Evolutionary conservation across 2,113 vertebrate species (phyloP).

Genomic region (Rana temporaria): DNA sequence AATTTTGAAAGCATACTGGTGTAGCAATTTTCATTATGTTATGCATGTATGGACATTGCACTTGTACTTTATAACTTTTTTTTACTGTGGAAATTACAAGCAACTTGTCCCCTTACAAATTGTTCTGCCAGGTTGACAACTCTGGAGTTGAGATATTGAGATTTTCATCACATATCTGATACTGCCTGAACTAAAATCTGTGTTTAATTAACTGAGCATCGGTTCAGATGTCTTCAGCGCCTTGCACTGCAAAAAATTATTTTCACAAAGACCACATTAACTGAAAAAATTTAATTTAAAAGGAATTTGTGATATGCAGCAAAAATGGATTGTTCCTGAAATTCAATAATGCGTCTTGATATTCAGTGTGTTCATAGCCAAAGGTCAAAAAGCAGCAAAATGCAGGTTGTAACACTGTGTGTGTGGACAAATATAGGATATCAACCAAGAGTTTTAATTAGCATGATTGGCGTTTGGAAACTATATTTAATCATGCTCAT

Average conservation of each 20-base stretch:
- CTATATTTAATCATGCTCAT: no score
- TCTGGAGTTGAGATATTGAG: neutral
- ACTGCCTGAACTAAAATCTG: neutral
- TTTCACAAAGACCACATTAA: conserved; percentile 33
- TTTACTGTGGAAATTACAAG: no score
- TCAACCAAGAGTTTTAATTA: no score
- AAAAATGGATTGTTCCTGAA: conserved; percentile 39
- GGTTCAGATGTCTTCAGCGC: neutral
- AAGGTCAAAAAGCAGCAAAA: conserved; percentile 1
- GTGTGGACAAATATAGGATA: no score
- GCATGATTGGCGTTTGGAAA: no score
- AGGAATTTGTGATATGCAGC: conserved; percentile 40
- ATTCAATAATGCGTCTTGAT: conserved; percentile 27
- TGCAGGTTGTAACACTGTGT: neutral
- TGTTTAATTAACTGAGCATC: neutral
- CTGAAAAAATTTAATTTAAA: conserved; percentile 44
- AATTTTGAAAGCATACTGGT: no score
- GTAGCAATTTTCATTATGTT: no score
- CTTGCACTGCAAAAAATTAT: neutral
- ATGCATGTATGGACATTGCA: no score
- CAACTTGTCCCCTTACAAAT: no score
- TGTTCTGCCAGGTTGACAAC: no score
- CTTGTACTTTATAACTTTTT: no score
- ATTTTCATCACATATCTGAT: neutral
- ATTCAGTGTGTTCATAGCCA: conserved; percentile 16